Conservation (phyloP, 2,888 invertebrate genomes). For the Siphonodentalium dalli region DNA sequence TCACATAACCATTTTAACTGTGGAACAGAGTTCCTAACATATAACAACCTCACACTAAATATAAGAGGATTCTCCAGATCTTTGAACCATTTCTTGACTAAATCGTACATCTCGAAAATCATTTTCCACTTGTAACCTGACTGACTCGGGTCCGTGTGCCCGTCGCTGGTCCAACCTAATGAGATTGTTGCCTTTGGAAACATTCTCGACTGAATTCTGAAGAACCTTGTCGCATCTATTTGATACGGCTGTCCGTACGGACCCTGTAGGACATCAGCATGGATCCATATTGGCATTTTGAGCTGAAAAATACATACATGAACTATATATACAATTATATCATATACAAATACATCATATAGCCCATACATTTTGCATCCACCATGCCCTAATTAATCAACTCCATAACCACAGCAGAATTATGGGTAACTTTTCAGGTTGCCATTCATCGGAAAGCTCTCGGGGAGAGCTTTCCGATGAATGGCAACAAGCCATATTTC, state of each 20-base stretch:
- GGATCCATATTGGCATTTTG: slow-evolving; percentile 55
- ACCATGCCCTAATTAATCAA: no score
- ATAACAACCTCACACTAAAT: slow-evolving; percentile 49
- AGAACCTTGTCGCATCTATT: slow-evolving; percentile 49
- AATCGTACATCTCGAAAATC: slow-evolving; percentile 57
- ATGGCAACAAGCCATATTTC: no score
- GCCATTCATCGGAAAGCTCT: no score
- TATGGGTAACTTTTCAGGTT: no score
- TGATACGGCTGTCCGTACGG: slow-evolving; percentile 39
- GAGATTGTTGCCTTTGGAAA: slow-evolving; percentile 57
- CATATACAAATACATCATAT: no score
- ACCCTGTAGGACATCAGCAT: slow-evolving; percentile 56
- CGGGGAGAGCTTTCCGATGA: no score
- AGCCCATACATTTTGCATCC: no score
- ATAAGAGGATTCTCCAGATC: slow-evolving; percentile 48
- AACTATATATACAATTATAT: no score
- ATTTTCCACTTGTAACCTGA: slow-evolving; percentile 54
- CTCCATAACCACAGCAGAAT: no score
- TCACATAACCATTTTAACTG: slow-evolving; percentile 58
- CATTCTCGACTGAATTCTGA: slow-evolving; percentile 41
- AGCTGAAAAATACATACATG: slow-evolving; percentile 35
- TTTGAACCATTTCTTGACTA: slow-evolving; percentile 40
- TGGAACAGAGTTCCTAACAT: slow-evolving; percentile 51
- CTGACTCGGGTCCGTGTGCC: slow-evolving; percentile 51
- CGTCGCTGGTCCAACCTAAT: slow-evolving; percentile 60